Conservation (phyloP, 2,797 vertebrate species). For the Harpagifer antarcticus region DNA sequence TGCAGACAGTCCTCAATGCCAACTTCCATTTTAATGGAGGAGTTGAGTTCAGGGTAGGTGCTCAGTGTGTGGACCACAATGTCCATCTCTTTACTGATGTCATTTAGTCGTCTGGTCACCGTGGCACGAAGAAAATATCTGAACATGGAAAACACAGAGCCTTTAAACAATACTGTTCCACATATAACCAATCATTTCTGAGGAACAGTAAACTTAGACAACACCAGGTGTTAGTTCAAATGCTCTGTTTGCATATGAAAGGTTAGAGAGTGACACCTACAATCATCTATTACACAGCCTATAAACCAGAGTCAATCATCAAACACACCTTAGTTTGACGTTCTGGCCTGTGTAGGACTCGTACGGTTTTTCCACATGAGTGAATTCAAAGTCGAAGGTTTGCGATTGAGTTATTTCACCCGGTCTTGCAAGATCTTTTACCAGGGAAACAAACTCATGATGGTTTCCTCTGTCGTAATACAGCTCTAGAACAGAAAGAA, state of each 20-base stretch:
- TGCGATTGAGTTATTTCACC: constrained; percentile 97
- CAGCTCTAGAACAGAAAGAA: constrained; percentile 84
- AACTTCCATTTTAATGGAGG: constrained; percentile 99
- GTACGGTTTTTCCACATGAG: constrained; percentile 98
- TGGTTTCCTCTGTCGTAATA: constrained; percentile 99
- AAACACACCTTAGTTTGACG: constrained; percentile 92
- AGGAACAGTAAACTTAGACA: no score
- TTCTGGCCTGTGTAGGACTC: constrained; percentile 99
- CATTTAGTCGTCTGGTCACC: constrained; percentile 94
- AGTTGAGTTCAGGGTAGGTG: constrained; percentile 98
- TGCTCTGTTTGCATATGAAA: background rate
- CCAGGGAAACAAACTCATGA: constrained; percentile 98
- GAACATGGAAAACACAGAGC: constrained; percentile 20
- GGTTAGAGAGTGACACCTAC: constrained; percentile 44
- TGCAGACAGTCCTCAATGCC: constrained; percentile 99
- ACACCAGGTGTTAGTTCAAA: background rate
- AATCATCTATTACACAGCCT: background rate
- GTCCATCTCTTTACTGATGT: constrained; percentile 97
- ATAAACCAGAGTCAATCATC: constrained; percentile 35
- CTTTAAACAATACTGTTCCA: background rate
- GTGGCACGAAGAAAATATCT: constrained; percentile 99
- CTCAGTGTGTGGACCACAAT: constrained; percentile 97
- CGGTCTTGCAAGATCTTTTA: constrained; percentile 96
- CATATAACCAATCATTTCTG: background rate
- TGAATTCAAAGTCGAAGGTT: constrained; percentile 98